Base-by-base conservation (phyloP, 1,140 invertebrate species). In the Xylocopa sonorina region DNA sequence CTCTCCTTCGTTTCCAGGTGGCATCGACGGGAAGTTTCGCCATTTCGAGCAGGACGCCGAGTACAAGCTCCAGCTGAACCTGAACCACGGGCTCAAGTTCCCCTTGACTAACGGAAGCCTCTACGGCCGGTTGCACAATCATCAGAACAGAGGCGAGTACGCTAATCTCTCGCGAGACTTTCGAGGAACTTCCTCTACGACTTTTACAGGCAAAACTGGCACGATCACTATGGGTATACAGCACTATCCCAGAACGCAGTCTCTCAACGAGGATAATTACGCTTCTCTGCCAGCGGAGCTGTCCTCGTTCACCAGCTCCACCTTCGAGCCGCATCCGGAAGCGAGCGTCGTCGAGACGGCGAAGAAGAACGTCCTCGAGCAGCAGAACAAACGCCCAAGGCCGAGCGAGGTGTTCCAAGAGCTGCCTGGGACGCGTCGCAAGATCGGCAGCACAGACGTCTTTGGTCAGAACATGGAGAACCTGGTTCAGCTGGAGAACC, bases 101-200 rank as follows among this genome's bases (percentile, higher is more conserved):
- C 94, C 94, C 12, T 92, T 95, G 58, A 95, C 94, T 18, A 95
- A 95, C 88, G 94, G 94, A 51, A 95, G 94, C 51, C 90, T 94
- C 46, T 94, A 94, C 83, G 91, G 90, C n/a, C 74, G 90, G 60
- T 83, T 92, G 81, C 91, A 91, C 78, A 92, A 88, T 85, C 90
- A 91, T 64, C 91, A 90, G 64, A 91, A 88, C 78, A 88, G 90
- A 89, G 89, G 90, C 89, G 80, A 82, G 85, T 38, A 16, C 38
- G 64, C 72, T 62, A 55, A 64, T 50, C 68, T 62, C 27, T 41
- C 18, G 24, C n/a, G n/a, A n/a, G n/a, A n/a, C n/a, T n/a, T n/a
- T n/a, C n/a, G n/a, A n/a, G n/a, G n/a, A n/a, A n/a, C n/a, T n/a
- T 58, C 55, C 7, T 57, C 16, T 1, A 18, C 55, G 29, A 57